phyloP scores from a whole-genome alignment of 2,797 vertebrate genomes.

The Peromyscus eremicus region DNA sequence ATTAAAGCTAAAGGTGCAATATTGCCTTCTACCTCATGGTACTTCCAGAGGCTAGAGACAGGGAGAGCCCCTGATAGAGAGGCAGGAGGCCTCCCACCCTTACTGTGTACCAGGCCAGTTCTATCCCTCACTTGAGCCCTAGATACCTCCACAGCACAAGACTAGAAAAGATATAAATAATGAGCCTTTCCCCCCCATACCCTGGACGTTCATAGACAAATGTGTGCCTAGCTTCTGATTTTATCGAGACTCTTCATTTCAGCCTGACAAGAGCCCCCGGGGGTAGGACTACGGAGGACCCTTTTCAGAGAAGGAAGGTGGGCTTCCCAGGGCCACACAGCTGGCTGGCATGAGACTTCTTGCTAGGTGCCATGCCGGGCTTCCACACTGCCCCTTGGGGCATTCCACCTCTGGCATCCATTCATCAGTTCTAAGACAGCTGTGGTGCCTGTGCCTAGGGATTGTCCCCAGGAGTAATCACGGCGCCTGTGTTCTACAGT shows the following conservation, averaged over 20 bases:
- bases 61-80: not conserved
- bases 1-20: not conserved
- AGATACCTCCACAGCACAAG: not conserved
- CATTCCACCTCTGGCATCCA: slow-evolving; percentile 49
- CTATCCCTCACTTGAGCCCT: not conserved
- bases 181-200: not conserved
- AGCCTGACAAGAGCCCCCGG: not conserved
- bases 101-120: not conserved
- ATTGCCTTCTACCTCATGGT: not conserved
- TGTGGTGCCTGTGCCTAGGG: not conserved
- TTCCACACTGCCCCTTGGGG: not conserved
- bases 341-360: not conserved
- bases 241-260: not conserved
- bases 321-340: not conserved
- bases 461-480: slow-evolving; percentile 38
- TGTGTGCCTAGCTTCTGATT: not conserved
- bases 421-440: not conserved
- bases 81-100: not conserved
- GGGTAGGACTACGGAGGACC: not conserved
- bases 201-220: not conserved
- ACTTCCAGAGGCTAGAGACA: not conserved
- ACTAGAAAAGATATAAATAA: not conserved
- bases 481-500: not conserved
- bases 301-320: not conserved
- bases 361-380: rapidly evolving